Evolutionary conservation across 2,113 vertebrate genomes (phyloP), one percentile per base, ranked within the genome.

Genomic region (Pagrus major): DNA sequence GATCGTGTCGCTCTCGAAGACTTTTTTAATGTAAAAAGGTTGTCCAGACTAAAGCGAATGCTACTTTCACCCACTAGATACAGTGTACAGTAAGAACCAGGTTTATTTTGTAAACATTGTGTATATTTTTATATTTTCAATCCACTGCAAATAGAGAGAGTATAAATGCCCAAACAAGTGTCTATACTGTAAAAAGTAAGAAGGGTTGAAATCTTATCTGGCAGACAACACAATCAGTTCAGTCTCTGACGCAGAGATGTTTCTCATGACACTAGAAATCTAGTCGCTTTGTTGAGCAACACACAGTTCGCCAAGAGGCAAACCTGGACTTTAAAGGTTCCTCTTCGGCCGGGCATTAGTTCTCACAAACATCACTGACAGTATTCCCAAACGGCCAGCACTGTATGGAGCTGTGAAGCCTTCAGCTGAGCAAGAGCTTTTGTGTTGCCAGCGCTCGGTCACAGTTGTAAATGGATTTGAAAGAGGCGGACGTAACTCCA

Each of bases 121-220:
- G 70, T 92, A 86, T 95, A 93, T 95, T 95, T 95, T 94, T 95
- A 82, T 94, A 94, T 82, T 79, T 81, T 76, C 51, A 39, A 11
- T 46, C 35, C 56, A 74, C 67, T 87, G 71, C 76, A 61, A 37
- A 81, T 55, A 39, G 8, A 54, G 15, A 46, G 15, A 49, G 11
- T 23, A 55, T 27, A 21, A 27, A 77, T 49, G 29, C 73, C 60
- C 25, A 23, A 67, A 72, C 64, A 60, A 35, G 46, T 76, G 70
- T 35, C 16, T 70, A 2, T 42, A 58, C 77, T 14, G 56, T 81
- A 23, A 47, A 80, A 27, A 7, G n/a, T 20, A 27, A 42, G 33
- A 9, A 55, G 25, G 20, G 52, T 41, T 14, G 37, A 66, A 74
- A 49, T 60, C 1, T 20, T 44, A 14, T 18, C 27, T 0, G 1